phyloP scores from a whole-genome alignment of 2,113 vertebrate genomes.

The Nycticorax nycticorax region DNA sequence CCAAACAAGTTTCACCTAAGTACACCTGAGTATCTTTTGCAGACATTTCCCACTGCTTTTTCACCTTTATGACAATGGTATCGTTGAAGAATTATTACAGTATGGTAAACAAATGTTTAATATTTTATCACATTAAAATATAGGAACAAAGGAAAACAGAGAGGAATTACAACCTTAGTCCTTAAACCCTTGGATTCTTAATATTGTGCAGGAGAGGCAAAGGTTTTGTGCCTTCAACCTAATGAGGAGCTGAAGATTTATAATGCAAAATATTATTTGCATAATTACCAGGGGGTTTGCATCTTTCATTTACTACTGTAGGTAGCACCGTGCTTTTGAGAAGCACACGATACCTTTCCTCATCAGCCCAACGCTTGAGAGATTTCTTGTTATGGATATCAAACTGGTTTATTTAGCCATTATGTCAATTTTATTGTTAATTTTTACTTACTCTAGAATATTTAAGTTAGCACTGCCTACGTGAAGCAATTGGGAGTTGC shows the following conservation, averaged over 20 bases:
- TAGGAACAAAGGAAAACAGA: background rate
- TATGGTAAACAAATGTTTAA: background rate
- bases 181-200: background rate
- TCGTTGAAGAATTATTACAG: background rate
- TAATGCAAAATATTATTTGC: background rate
- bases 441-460: conserved; percentile 11
- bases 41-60: background rate
- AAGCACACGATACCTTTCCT: background rate
- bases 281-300: background rate
- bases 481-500: background rate
- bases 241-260: conserved; percentile 7
- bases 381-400: background rate
- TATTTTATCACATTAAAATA: background rate
- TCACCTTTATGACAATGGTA: background rate
- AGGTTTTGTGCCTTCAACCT: background rate
- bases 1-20: background rate
- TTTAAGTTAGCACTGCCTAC: background rate
- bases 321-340: background rate
- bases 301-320: background rate
- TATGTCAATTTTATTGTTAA: background rate
- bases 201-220: background rate
- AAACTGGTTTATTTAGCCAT: background rate
- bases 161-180: background rate
- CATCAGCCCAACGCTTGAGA: background rate
- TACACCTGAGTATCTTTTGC: background rate